Conservation (phyloP, 2,888 invertebrate genomes). For the Oithona nana region DNA sequence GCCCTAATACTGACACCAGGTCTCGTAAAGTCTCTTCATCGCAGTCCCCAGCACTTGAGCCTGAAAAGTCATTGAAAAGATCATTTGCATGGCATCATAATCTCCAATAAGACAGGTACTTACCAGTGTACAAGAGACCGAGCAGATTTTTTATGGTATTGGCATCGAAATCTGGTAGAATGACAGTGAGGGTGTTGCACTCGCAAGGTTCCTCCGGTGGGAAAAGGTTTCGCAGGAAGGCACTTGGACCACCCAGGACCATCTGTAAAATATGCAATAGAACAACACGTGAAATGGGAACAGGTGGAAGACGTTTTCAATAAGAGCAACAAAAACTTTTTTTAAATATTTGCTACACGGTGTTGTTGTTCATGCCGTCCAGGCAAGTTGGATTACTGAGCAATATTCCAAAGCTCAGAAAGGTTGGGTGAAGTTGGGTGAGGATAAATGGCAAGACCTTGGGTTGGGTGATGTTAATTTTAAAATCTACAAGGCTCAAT, state of each 20-base stretch:
- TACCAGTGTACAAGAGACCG: slow-evolving; percentile 12
- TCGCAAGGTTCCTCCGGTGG: background rate
- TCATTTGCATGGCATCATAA: background rate
- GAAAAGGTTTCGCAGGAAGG: slow-evolving; percentile 1
- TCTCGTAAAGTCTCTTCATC: background rate
- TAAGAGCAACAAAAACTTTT: too few species aligned
- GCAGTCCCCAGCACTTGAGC: slow-evolving; percentile 7
- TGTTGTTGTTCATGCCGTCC: too few species aligned
- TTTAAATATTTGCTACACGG: too few species aligned
- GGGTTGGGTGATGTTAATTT: too few species aligned
- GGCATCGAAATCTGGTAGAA: slow-evolving; percentile 11
- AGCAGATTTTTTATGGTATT: slow-evolving; percentile 10
- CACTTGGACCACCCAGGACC: slow-evolving; percentile 5
- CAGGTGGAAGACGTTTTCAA: background rate
- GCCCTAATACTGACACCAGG: background rate
- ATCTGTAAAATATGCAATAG: background rate
- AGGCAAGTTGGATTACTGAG: too few species aligned
- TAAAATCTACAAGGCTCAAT: too few species aligned
- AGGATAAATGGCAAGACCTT: too few species aligned
- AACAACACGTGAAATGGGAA: too few species aligned
- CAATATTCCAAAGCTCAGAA: too few species aligned
- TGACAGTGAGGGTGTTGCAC: slow-evolving; percentile 8
- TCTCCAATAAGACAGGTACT: too few species aligned
- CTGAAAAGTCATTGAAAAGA: background rate
- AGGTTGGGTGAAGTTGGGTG: too few species aligned